Evolutionary conservation across 2,888 invertebrate genomes (phyloP), one percentile per base, ranked within the genome.

Genomic region (Ectemnius cavifrons): DNA sequence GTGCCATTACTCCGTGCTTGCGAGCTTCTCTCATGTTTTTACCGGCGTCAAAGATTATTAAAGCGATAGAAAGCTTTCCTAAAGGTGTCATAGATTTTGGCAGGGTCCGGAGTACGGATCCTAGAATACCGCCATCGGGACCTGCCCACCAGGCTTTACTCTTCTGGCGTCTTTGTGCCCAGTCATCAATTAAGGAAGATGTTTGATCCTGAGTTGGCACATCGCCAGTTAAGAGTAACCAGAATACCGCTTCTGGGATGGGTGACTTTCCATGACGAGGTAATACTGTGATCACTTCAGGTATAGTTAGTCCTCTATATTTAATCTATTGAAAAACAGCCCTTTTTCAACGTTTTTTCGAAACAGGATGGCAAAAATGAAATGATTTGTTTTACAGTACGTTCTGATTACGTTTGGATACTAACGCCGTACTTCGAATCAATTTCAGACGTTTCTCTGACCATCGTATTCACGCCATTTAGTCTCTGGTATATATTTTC

Each of bases 181-280:
- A 89, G 69, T 89, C 89, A 3, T 83, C 77, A n/a, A 84, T 81
- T 8, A 89, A 73, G 0, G 87, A 85, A 3, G 86, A 82, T 0
- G 87, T 86, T 74, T 89, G 89, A 58, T 88, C 86, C 16, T 80
- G 71, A 1, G 88, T 89, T 5, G 89, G 89, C 0, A 89, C 72
- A 67, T 89, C 89, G 3, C 89, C 89, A 8, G 89, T 89, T 57
- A 89, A 67, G 4, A 89, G 76, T 4, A 89, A 72, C 89, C 89
- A 89, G 68, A 89, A 89, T 3, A 89, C 84, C 5, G 89, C 85
- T 72, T 89, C 89, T 1, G 87, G 85, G 47, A 83, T 86, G n/a
- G 89, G 89, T 14, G 84, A 86, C n/a, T 78, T 83, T 67, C 88
- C 88, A 16, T 81, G 82, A 2, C 83, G 85, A 2, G 89, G 88